Evolutionary conservation across 2,888 invertebrate genomes (phyloP).

Genomic region (Caenorhabditis sp.): DNA sequence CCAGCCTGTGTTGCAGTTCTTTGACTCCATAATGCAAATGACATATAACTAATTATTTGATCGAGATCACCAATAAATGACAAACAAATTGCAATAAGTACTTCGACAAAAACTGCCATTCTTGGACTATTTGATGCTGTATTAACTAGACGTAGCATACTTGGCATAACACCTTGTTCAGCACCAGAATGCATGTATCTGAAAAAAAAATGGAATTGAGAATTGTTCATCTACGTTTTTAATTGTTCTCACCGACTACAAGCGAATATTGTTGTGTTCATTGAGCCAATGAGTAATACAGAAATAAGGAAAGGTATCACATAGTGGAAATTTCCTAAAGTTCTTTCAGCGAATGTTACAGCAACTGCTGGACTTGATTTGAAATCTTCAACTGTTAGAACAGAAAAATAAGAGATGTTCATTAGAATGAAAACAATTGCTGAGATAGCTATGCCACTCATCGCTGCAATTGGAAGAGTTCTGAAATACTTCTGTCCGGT

Average conservation of each 20-base stretch:
- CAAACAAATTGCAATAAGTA: conserved; percentile 53
- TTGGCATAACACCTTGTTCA: conserved; percentile 40
- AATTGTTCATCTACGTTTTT: too few relatives aligned
- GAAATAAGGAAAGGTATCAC: conserved; percentile 64
- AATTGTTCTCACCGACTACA: conserved; percentile 39
- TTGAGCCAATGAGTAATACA: conserved; percentile 59
- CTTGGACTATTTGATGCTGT: conserved; percentile 51
- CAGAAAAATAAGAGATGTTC: conserved; percentile 89
- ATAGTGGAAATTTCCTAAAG: conserved; percentile 59
- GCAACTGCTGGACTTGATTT: conserved; percentile 84
- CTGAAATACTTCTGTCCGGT: conserved; percentile 48
- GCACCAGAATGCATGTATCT: conserved; percentile 25
- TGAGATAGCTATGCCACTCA: conserved; percentile 59
- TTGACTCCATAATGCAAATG: conserved; percentile 62
- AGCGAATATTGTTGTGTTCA: conserved; percentile 65
- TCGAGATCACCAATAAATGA: conserved; percentile 65
- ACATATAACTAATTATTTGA: conserved; percentile 64
- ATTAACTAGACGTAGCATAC: conserved; percentile 50
- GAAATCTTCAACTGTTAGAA: conserved; percentile 83
- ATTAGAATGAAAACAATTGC: conserved; percentile 81
- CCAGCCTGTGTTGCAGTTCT: conserved; percentile 51
- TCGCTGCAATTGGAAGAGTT: conserved; percentile 62
- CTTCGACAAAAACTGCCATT: conserved; percentile 60
- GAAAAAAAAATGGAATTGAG: neutral
- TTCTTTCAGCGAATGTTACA: conserved; percentile 73